Evolutionary conservation across 2,113 vertebrate genomes (phyloP), one percentile per base, ranked within the genome.

Genomic region (Oostethus manadensis): DNA sequence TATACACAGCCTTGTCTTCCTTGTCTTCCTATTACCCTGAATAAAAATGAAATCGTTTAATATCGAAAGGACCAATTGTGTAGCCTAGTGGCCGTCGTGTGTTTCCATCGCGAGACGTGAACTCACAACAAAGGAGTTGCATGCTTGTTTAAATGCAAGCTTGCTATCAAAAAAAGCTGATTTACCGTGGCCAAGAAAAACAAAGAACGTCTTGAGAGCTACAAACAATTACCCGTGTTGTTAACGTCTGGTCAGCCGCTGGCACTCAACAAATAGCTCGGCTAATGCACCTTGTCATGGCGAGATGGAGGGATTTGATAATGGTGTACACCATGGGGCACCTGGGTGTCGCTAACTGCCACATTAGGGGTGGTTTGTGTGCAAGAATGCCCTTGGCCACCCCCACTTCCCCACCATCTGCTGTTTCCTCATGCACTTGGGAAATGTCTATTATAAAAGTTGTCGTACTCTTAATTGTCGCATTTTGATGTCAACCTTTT

Each of bases 161-260:
- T 48, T 64, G 58, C 18, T 35, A 14, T 8, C 14, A 55, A 55
- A 10, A 55, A 55, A 66, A 71, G 61, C 78, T 76, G 75, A 85
- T 76, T 81, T 81, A 81, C 70, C 72, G 51, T 76, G 79, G 78
- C 84, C 83, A 84, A 84, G 64, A 79, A 86, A 83, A 88, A 80
- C 75, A 85, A 66, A 51, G 29, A 61, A 80, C 42, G 75, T 83
- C 78, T 75, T 44, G 54, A 83, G 83, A 85, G 70, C 66, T 74
- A 71, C 66, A 79, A 86, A 85, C 86, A 83, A 82, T 88, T 86
- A 84, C 68, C 77, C 71, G 58, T 80, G 83, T 83, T 86, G 74
- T 84, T 83, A 23, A 42, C 73, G 77, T 73, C 78, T 77, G 81
- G 82, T 75, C 82, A 77, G 35, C 74, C 78, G 84, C 81, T 77